Evolutionary conservation across 2,113 vertebrate species (phyloP).

Genomic region (Periophthalmus modestus): DNA sequence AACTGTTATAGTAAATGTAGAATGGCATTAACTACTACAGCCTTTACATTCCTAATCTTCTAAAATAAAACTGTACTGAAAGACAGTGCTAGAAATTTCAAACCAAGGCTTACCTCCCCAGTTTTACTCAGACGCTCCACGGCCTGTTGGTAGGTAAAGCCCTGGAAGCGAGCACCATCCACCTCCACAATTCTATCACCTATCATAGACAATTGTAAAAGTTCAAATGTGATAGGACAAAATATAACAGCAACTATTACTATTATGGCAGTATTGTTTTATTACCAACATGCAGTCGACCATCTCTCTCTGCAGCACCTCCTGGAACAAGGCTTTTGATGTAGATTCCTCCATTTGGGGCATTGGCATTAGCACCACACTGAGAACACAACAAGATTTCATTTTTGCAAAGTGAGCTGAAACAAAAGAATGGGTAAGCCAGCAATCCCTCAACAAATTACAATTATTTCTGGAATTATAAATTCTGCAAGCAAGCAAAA

Average conservation of each 20-base stretch:
- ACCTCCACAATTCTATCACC: conserved; percentile 86
- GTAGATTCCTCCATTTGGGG: conserved; percentile 81
- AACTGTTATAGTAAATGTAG: no score
- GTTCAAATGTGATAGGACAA: neutral
- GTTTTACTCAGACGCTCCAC: conserved; percentile 83
- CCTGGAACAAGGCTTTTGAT: conserved; percentile 84
- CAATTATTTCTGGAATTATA: no score
- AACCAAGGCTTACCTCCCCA: conserved; percentile 73
- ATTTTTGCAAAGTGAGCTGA: neutral
- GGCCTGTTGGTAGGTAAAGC: conserved; percentile 85
- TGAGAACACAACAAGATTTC: conserved; percentile 44
- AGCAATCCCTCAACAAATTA: no score
- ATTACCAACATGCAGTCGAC: conserved; percentile 81
- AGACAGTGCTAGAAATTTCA: neutral
- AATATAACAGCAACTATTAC: neutral
- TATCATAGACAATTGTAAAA: conserved; percentile 36
- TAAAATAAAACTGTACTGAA: neutral
- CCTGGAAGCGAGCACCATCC: conserved; percentile 77
- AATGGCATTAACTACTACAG: no score
- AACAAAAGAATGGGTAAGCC: no score
- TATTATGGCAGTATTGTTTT: neutral
- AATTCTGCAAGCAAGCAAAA: no score
- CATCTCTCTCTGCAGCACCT: conserved; percentile 83
- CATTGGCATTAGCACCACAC: conserved; percentile 81
- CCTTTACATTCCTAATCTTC: no score